A percentile compares a stretch with the other conserved stretches of the same genome.
phyloP scores from a whole-genome alignment of 2,113 vertebrate species.

The Coturnix japonica region DNA sequence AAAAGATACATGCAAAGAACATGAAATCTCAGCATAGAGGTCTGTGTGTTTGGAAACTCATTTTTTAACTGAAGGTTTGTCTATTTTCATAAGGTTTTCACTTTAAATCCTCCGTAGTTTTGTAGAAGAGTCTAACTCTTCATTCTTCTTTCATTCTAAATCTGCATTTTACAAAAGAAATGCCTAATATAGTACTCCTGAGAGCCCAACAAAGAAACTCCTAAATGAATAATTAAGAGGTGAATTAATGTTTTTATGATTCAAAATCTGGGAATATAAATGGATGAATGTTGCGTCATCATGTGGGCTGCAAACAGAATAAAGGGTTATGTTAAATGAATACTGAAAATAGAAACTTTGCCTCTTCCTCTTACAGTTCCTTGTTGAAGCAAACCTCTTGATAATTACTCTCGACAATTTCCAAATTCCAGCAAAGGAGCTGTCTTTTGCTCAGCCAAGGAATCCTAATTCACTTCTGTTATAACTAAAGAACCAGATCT shows the following conservation, averaged over 20 bases:
- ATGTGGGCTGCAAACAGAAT: constrained; percentile 76
- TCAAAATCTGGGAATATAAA: constrained; percentile 73
- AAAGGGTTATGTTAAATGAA: constrained; percentile 76
- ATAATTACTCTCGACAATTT: constrained; percentile 69
- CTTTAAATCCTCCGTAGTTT: constrained; percentile 71
- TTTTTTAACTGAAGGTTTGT: constrained; percentile 66
- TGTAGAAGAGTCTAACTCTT: constrained; percentile 47
- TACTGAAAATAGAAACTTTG: constrained; percentile 77
- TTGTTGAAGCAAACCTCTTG: constrained; percentile 61
- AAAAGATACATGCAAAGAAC: constrained; percentile 55
- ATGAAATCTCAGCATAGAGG: constrained; percentile 51
- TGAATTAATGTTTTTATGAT: constrained; percentile 69
- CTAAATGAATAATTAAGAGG: constrained; percentile 74
- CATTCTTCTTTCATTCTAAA: constrained; percentile 64
- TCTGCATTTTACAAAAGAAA: constrained; percentile 68
- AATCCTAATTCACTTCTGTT: constrained; percentile 52
- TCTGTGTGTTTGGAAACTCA: constrained; percentile 40
- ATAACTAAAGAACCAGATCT: constrained; percentile 52
- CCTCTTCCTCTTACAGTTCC: constrained; percentile 60
- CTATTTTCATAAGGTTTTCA: constrained; percentile 68
- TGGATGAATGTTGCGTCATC: constrained; percentile 69
- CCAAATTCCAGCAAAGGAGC: constrained; percentile 71
- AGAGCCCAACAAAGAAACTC: constrained; percentile 68
- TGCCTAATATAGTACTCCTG: constrained; percentile 65
- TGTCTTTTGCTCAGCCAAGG: constrained; percentile 58